Conservation (phyloP, 2,797 vertebrate species). For the Gymnopithys bicolor region DNA sequence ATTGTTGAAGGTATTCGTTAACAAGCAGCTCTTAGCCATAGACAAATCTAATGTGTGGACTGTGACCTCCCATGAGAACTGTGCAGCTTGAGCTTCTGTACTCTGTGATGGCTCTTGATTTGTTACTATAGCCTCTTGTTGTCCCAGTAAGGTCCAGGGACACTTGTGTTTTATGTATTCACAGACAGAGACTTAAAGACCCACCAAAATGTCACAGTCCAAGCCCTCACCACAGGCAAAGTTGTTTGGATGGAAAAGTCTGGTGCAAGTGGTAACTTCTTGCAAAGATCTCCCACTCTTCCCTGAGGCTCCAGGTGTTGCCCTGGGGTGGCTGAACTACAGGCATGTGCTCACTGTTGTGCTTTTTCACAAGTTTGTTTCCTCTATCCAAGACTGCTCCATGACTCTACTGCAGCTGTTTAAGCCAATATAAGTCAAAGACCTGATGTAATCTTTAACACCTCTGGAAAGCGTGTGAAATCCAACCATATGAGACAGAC, state of each 20-base stretch:
- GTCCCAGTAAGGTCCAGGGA: neutral
- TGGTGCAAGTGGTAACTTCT: neutral
- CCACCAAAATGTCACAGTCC: neutral
- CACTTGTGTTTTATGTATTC: neutral
- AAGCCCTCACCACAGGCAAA: neutral
- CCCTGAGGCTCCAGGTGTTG: neutral
- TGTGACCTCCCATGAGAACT: neutral
- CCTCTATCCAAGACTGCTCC: neutral
- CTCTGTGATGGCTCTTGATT: neutral
- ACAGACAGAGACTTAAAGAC: neutral
- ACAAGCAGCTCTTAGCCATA: neutral
- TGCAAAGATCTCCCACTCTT: neutral
- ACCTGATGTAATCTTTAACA: constrained; percentile 7
- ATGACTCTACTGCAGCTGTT: neutral
- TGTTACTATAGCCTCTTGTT: neutral
- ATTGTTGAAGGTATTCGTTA: constrained; percentile 2
- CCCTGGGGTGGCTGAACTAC: neutral
- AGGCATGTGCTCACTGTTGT: neutral
- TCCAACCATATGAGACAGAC: neutral
- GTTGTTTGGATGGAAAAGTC: neutral
- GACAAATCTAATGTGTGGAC: neutral
- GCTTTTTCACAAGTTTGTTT: neutral
- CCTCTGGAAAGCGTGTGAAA: neutral
- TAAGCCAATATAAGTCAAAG: neutral
- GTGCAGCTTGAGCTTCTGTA: neutral